phyloP scores from a whole-genome alignment of 2,113 vertebrate genomes.

The Periophthalmus modestus region DNA sequence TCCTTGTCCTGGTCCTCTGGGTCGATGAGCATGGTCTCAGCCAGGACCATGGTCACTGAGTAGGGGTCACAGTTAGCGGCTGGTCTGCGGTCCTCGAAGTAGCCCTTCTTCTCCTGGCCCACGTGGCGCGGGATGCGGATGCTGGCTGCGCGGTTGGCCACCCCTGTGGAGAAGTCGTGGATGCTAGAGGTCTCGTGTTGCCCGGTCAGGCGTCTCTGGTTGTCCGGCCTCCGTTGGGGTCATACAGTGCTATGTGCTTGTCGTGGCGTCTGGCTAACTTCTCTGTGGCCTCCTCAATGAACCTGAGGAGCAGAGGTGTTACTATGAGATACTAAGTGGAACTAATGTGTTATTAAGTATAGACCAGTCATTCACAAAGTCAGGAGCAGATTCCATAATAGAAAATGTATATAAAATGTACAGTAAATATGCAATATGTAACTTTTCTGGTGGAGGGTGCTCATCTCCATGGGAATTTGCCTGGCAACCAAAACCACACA shows the following conservation, averaged over 20 bases:
- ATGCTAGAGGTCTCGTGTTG: conserved; percentile 78
- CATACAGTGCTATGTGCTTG: conserved; percentile 77
- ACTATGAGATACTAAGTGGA: not conserved
- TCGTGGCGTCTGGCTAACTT: conserved; percentile 75
- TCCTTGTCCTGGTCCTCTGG: not conserved
- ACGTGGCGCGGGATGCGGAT: conserved; percentile 83
- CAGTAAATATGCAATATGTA: no score
- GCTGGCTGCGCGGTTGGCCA: conserved; percentile 77
- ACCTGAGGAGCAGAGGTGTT: conserved; percentile 29
- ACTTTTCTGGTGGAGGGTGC: no score
- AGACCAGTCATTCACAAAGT: no score
- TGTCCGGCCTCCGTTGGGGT: conserved; percentile 78
- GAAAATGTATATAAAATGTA: no score
- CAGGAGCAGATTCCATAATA: no score
- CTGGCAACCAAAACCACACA: no score
- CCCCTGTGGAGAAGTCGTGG: conserved; percentile 75
- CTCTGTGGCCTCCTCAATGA: conserved; percentile 73
- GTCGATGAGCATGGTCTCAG: conserved; percentile 70
- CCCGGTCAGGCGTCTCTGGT: conserved; percentile 78
- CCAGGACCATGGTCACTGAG: conserved; percentile 71
- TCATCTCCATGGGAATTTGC: no score
- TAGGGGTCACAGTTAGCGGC: conserved; percentile 84
- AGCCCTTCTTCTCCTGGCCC: conserved; percentile 71
- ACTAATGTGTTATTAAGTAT: not conserved
- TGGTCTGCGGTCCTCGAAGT: conserved; percentile 82